A percentile compares a stretch with the other conserved stretches of the same genome.
phyloP scores from a whole-genome alignment of 2,113 vertebrate genomes.

The Rhea americana region DNA sequence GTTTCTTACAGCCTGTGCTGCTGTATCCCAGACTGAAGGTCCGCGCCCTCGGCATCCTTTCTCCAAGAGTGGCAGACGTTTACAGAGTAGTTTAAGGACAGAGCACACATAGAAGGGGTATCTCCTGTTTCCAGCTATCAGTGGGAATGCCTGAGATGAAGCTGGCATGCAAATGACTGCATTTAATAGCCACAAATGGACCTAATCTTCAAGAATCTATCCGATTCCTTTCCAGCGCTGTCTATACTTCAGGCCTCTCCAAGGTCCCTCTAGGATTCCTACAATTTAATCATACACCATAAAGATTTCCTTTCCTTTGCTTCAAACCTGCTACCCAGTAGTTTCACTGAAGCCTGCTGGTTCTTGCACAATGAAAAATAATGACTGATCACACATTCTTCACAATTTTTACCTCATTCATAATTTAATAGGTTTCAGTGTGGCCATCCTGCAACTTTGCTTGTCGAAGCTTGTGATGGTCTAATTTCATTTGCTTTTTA shows the following conservation, averaged over 20 bases:
- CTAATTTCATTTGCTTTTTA: neutral
- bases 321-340: neutral
- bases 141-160: neutral
- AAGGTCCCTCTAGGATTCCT: neutral
- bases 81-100: neutral
- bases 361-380: neutral
- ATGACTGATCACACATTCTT: neutral
- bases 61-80: slow-evolving; percentile 3
- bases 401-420: neutral
- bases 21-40: neutral
- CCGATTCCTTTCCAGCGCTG: neutral
- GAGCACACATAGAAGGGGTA: slow-evolving; percentile 2
- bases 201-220: slow-evolving; percentile 31
- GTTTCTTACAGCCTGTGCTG: neutral
- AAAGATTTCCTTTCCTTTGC: slow-evolving; percentile 25
- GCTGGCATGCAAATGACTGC: neutral
- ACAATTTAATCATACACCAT: neutral
- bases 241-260: neutral
- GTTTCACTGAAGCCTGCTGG: neutral
- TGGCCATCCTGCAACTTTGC: neutral
- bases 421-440: neutral
- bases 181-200: neutral
- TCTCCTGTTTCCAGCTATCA: slow-evolving; percentile 3
- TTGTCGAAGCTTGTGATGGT: neutral
- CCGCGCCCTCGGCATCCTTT: neutral